Conservation (phyloP, 1,140 invertebrate genomes). For the Bombus confusus region DNA sequence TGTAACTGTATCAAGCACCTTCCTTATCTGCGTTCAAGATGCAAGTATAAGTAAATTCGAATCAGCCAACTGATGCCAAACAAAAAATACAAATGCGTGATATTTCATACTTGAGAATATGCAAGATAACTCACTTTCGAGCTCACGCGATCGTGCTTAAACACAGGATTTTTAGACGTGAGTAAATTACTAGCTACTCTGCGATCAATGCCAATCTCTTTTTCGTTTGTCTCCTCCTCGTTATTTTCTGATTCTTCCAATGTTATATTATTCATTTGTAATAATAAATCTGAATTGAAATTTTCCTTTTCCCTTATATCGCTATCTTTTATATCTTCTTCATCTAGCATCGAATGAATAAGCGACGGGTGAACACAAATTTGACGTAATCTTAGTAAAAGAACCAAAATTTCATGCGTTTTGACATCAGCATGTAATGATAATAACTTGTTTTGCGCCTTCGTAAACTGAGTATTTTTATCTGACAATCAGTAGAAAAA, state of each 20-base stretch:
- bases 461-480: slow-evolving; percentile 75
- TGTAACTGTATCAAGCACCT: slow-evolving; percentile 84
- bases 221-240: slow-evolving; percentile 77
- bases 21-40: slow-evolving; percentile 81
- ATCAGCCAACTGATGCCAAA: neutral
- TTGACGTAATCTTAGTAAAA: slow-evolving; percentile 92
- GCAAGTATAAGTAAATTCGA: neutral
- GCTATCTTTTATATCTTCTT: slow-evolving; percentile 67
- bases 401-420: slow-evolving; percentile 90
- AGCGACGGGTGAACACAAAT: slow-evolving; percentile 94
- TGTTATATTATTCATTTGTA: slow-evolving; percentile 81
- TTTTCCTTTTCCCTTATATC: slow-evolving; percentile 71
- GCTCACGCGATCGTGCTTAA: slow-evolving; percentile 83
- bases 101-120: neutral
- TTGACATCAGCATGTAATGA: slow-evolving; percentile 83
- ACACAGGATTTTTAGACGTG: slow-evolving; percentile 87
- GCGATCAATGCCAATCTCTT: slow-evolving; percentile 71
- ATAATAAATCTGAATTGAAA: slow-evolving; percentile 84
- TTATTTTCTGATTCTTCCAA: slow-evolving; percentile 74
- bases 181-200: slow-evolving; percentile 80
- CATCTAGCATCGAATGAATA: slow-evolving; percentile 87
- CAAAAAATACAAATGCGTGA: neutral
- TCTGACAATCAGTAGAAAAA: slow-evolving; percentile 45
- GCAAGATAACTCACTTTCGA: slow-evolving; percentile 82
- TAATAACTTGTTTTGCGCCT: slow-evolving; percentile 76